phyloP scores from a whole-genome alignment of 2,888 invertebrate species.

The Chelonus formosanus region DNA sequence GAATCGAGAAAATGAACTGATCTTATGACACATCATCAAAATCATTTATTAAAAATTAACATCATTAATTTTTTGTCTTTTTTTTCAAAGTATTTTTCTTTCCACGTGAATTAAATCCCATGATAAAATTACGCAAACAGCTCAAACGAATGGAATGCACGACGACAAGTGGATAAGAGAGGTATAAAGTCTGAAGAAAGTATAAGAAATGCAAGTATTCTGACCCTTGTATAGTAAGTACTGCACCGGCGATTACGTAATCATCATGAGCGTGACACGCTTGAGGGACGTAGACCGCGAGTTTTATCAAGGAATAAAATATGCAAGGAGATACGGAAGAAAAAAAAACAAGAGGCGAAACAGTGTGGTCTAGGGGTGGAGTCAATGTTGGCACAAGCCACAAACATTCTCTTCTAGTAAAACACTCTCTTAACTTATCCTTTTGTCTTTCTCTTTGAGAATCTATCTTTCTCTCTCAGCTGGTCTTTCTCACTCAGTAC shows the following conservation, averaged over 20 bases:
- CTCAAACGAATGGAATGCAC: conserved; percentile 31
- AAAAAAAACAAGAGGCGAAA: conserved; percentile 28
- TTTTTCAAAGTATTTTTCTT: background rate
- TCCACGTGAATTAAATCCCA: background rate
- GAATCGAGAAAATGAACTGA: conserved; percentile 27
- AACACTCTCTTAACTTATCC: background rate
- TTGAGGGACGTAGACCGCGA: conserved; percentile 20
- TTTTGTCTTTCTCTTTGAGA: background rate
- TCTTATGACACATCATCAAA: background rate
- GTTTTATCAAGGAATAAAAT: conserved; percentile 5
- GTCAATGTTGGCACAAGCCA: conserved; percentile 24
- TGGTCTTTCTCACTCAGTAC: background rate
- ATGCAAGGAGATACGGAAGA: no score
- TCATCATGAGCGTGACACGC: conserved; percentile 38
- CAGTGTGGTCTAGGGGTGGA: conserved; percentile 42
- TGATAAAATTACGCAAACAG: background rate
- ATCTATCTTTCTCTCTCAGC: conserved; percentile 8
- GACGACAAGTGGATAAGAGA: conserved; percentile 19
- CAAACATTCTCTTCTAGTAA: conserved; percentile 21
- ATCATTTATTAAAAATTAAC: background rate
- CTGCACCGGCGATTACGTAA: conserved; percentile 43
- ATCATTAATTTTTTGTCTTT: background rate
- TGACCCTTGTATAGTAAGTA: conserved; percentile 16
- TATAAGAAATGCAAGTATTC: conserved; percentile 24
- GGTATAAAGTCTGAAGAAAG: conserved; percentile 9